Evolutionary conservation across 1,140 invertebrate genomes (phyloP), one percentile per base, ranked within the genome.

Genomic region (Meloidogyne floridensis): DNA sequence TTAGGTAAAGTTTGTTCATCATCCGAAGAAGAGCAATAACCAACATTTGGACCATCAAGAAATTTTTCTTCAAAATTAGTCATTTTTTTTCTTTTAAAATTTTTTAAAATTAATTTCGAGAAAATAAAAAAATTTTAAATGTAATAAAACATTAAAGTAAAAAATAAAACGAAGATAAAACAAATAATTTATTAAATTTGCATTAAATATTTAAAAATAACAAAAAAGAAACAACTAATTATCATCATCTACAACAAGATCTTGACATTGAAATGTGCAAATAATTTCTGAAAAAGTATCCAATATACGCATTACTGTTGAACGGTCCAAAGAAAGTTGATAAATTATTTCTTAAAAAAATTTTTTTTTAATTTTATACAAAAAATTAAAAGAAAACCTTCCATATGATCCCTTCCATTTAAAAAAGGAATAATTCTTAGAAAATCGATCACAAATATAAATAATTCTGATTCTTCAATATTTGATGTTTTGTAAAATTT

Each of bases 1-100:
- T n/a, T 10, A 6, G 5, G 59, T 3, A 15, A 15, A 8, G n/a
- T 79, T 13, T 32, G 42, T 72, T 86, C 85, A 32, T 87, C 85
- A 42, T 86, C 85, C 7, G 86, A 87, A 47, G 73, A 73, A 54
- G 75, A 80, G 51, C 85, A 86, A 81, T 86, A 86, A 7, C 85
- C 85, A 15, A 86, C 85, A 59, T 80, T 87, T 9, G 85, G 85
- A 6, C 85, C 85, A 75, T 86, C 85, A 18, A 86, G 56, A 80
- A 85, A 81, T 78, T 86, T 85, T 71, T 87, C 85, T 18, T 86
- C 85, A 18, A 86, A 70, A n/a, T 86, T 76, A 0, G 85, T 56
- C 85, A 87, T 86, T 81, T 80, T 78, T 42, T 15, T 8, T 43
- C 11, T 51, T 13, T 54, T 54, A 42, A 79, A 76, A 76, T 10